These are phyloP conservation scores for Equus quagga DNA, from an alignment of 2,113 vertebrate species.

Conservation along the genomic window DNA sequence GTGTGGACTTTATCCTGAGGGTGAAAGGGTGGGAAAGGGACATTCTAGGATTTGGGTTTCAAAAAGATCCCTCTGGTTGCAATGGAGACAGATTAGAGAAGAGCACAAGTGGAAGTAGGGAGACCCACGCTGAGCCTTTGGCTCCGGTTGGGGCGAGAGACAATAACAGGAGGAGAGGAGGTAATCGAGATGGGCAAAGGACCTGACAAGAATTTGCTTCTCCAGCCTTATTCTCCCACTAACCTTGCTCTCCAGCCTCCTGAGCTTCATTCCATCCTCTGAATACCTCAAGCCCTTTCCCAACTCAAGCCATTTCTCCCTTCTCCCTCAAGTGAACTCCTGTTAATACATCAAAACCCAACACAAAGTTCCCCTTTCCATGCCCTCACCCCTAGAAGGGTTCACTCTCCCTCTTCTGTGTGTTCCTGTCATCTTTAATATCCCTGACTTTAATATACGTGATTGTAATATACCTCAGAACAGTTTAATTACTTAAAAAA, in stretches of 20 bases:
- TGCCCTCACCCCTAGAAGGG: neutral
- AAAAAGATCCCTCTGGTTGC: neutral
- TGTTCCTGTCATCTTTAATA: neutral
- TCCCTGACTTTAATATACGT: neutral
- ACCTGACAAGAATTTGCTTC: neutral
- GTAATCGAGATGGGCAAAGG: accelerated
- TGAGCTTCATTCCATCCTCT: neutral
- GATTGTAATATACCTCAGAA: neutral
- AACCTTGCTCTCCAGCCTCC: neutral
- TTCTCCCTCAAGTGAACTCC: neutral
- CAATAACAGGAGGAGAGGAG: accelerated
- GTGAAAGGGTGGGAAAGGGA: neutral
- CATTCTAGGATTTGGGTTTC: neutral
- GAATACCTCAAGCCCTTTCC: neutral
- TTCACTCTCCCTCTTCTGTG: neutral
- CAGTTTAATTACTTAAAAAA: neutral
- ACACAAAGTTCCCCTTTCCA: neutral
- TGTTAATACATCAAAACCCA: slow-evolving; percentile 14
- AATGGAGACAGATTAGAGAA: neutral
- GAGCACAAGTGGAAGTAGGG: neutral
- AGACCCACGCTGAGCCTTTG: neutral
- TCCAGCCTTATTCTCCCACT: neutral
- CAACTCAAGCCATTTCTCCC: neutral
- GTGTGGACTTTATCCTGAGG: neutral
- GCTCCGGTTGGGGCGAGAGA: neutral